Evolutionary conservation across 1,140 invertebrate genomes (phyloP), one percentile per base, ranked within the genome.

Genomic region (Diuraphis noxia): DNA sequence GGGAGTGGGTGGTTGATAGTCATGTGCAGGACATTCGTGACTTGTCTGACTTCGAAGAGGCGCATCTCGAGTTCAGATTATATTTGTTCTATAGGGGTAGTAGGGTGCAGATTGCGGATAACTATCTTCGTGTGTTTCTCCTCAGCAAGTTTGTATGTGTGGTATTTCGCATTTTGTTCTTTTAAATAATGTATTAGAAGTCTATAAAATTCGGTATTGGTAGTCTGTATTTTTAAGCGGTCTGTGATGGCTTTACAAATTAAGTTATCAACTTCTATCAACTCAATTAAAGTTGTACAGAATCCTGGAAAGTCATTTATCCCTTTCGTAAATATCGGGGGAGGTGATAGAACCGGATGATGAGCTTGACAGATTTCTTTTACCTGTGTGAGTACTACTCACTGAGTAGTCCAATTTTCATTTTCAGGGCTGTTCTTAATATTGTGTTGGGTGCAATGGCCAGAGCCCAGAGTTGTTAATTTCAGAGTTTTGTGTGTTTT

Each of bases 1-100:
- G 93, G 92, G 19, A 94, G 92, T 41, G 93, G 93, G 77, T 93
- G 52, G 88, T 94, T 93, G 63, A 92, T 93, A 36, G 92, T 92
- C 23, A 77, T 56, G 25, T 92, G 43, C 2, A 92, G 88, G 2
- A 93, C 88, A 56, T 88, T 92, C 13, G 49, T 46, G 13, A 92
- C 86, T 63, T 87, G 49, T 30, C 49, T 40, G 6, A 88, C 86
- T 13, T 63, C 49, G 25, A 38, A 88, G 10, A 38, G 34, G 4
- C 52, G 49, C 6, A 10, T 25, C 40, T 88, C 49, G 0, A 88
- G 49, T 38, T 88, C 49, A 30, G n/a, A 5, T 63, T 88, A 63
- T 19, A 63, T 63, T 40, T 40, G 36, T 5, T 88, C 49, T 0
- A 9, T 52, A 1, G 86, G 34, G 10, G 86, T 88, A n/a, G 86